Evolutionary conservation across 2,113 vertebrate species (phyloP).

Genomic region (Perca flavescens): DNA sequence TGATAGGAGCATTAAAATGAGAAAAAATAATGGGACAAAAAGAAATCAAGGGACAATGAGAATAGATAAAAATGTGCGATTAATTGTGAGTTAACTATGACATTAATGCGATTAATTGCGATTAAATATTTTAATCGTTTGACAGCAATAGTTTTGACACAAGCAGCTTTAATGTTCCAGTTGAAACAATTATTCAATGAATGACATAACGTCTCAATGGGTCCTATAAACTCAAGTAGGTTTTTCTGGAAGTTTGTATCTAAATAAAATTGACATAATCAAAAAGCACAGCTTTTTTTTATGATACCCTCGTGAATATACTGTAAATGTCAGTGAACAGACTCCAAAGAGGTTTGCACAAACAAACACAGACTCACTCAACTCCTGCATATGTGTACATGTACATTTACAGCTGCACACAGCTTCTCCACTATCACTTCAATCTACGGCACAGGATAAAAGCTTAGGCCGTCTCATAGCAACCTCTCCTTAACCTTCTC

Average conservation of each 20-base stretch:
- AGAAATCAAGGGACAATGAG: no score
- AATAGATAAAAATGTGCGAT: no score
- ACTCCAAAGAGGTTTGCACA: not conserved
- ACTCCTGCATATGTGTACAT: not conserved
- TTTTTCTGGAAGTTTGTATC: no score
- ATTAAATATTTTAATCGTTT: no score
- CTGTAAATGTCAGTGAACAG: not conserved
- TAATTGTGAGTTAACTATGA: no score
- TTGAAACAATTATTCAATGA: not conserved
- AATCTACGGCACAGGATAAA: constrained; percentile 31
- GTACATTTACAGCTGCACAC: not conserved
- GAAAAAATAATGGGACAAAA: no score
- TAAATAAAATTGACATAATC: no score
- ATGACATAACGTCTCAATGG: not conserved
- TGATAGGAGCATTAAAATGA: no score
- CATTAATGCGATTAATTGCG: no score
- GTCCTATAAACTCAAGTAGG: not conserved
- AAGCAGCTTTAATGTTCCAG: not conserved
- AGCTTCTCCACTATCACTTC: constrained; percentile 1
- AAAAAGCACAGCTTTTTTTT: no score
- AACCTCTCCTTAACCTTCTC: constrained; percentile 34
- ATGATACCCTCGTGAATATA: not conserved
- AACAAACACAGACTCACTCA: not conserved
- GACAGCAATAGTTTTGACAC: no score
- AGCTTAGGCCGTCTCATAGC: constrained; percentile 55